Conservation (phyloP, 2,797 vertebrate species). For the Hydrolagus colliei region DNA sequence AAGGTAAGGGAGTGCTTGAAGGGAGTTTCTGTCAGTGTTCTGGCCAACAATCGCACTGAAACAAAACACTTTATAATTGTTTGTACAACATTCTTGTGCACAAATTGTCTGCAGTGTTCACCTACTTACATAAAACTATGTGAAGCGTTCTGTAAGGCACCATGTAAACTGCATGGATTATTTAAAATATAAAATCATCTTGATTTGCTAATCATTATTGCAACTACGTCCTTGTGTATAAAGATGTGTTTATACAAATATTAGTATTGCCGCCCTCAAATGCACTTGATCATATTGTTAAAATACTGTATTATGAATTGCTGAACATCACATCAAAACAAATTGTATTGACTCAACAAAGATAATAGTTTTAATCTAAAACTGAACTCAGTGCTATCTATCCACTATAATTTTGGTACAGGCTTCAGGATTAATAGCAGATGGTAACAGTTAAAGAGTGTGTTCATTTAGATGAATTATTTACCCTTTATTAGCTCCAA, state of each 20-base stretch:
- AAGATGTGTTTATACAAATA: neutral
- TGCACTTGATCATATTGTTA: neutral
- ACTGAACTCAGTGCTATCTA: neutral
- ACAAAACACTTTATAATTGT: too few species aligned
- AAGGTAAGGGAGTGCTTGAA: too few species aligned
- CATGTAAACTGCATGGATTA: too few species aligned
- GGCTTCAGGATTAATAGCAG: slow-evolving; percentile 6
- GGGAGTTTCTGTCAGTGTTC: too few species aligned
- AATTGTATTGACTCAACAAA: neutral
- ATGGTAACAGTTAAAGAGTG: neutral
- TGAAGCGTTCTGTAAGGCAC: too few species aligned
- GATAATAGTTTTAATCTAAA: neutral
- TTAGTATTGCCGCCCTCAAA: neutral
- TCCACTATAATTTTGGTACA: slow-evolving; percentile 7
- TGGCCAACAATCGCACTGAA: too few species aligned
- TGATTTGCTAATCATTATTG: neutral
- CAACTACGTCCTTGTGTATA: neutral
- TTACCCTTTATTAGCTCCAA: neutral
- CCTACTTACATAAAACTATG: too few species aligned
- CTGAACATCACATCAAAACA: neutral
- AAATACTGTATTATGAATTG: neutral
- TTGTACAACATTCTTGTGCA: too few species aligned
- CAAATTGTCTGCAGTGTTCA: too few species aligned
- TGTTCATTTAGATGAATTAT: slow-evolving; percentile 5
- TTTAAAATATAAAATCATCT: neutral